Conservation (phyloP, 2,113 vertebrate genomes). For the Prinia subflava region DNA sequence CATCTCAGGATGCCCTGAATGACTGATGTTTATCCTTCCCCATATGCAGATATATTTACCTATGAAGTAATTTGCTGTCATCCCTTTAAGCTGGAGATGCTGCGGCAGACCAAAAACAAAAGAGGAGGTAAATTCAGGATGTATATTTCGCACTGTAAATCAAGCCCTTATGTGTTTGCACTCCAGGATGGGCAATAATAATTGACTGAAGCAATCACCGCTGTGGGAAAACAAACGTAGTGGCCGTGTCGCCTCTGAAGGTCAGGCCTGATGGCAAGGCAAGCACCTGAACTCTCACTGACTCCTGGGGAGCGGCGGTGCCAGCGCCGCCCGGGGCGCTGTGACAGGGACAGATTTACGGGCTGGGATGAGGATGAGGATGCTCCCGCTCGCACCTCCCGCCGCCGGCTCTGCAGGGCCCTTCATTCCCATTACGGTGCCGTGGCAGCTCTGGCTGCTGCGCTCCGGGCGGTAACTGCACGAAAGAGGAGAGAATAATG, state of each 20-base stretch:
- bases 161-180: constrained; percentile 39
- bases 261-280: constrained; percentile 45
- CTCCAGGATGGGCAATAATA: constrained; percentile 44
- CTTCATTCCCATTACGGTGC: constrained; percentile 5
- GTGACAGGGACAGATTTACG: constrained; percentile 13
- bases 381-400: neutral
- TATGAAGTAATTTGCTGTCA: neutral
- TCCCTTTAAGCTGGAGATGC: neutral
- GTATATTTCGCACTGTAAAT: constrained; percentile 54
- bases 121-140: constrained; percentile 20
- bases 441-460: neutral
- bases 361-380: neutral
- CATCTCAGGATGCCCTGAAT: neutral
- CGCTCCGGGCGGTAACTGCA: neutral
- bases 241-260: constrained; percentile 19
- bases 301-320: neutral
- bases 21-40: neutral
- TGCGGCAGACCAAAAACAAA: neutral
- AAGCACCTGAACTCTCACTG: constrained; percentile 58
- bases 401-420: neutral
- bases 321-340: neutral
- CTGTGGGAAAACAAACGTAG: constrained; percentile 54
- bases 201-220: constrained; percentile 61
- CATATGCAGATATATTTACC: neutral
- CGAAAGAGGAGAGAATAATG: neutral